These are phyloP conservation scores for Rhyacichthys aspro DNA, from an alignment of 2,797 vertebrate species.

Conservation along the genomic window DNA sequence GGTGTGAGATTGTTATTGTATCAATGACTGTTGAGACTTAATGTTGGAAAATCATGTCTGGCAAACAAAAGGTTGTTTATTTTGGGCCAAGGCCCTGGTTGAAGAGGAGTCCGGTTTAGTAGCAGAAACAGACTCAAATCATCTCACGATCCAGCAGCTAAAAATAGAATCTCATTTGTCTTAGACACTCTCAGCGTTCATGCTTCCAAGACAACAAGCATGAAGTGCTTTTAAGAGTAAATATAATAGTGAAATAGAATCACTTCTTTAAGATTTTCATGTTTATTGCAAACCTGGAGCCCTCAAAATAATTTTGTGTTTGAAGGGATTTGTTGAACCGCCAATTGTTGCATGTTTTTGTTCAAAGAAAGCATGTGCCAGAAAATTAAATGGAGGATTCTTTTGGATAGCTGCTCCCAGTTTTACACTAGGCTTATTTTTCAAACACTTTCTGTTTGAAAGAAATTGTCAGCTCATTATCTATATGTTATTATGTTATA, in stretches of 20 bases:
- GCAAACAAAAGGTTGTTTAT: constrained; percentile 76
- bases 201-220: constrained; percentile 54
- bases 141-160: constrained; percentile 63
- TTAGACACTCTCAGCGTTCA: constrained; percentile 50
- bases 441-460: not conserved
- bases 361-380: constrained; percentile 18
- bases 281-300: constrained; percentile 29
- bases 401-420: constrained; percentile 9
- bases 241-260: constrained; percentile 39
- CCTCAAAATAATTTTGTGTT: constrained; percentile 24
- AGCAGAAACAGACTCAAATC: constrained; percentile 68
- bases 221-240: constrained; percentile 49
- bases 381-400: constrained; percentile 19
- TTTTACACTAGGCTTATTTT: not conserved
- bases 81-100: constrained; percentile 63
- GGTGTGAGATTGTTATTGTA: constrained; percentile 76
- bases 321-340: constrained; percentile 27
- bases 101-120: constrained; percentile 56
- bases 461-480: not conserved
- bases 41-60: constrained; percentile 69
- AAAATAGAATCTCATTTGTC: constrained; percentile 75
- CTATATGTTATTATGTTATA: too few species aligned
- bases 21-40: constrained; percentile 69
- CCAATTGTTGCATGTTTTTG: constrained; percentile 48
- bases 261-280: constrained; percentile 9